A percentile compares a stretch with the other conserved stretches of the same genome.
Conservation (phyloP, 2,888 invertebrate species). For the Formica aserva region DNA sequence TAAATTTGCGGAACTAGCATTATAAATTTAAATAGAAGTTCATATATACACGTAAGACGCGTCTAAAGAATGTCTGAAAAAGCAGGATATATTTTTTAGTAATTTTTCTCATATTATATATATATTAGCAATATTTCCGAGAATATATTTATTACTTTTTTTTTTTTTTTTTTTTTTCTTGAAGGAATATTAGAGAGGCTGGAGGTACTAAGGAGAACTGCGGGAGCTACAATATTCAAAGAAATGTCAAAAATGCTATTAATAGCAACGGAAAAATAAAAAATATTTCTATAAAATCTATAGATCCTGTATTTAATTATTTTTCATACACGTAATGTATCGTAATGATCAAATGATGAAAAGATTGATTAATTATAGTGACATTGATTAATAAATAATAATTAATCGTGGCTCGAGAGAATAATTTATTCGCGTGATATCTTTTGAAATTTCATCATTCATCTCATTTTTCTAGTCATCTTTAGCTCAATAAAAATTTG, state of each 20-base stretch:
- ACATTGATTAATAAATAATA: neutral
- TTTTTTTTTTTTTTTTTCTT: too few relatives aligned
- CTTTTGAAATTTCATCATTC: neutral
- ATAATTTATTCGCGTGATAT: neutral
- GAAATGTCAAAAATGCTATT: neutral
- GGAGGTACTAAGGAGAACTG: neutral
- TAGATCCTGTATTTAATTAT: neutral
- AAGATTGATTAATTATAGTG: neutral
- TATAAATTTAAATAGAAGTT: too few relatives aligned
- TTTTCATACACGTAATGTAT: neutral
- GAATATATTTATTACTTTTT: too few relatives aligned
- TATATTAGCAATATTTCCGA: too few relatives aligned
- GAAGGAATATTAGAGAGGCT: neutral
- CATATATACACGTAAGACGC: too few relatives aligned
- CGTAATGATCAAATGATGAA: neutral
- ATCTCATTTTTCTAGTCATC: neutral
- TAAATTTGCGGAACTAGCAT: neutral
- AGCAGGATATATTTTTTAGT: too few relatives aligned
- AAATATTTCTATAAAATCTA: neutral
- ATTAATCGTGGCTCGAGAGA: neutral
- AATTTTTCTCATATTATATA: too few relatives aligned
- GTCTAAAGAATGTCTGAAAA: too few relatives aligned
- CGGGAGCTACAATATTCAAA: neutral
- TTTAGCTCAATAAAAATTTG: neutral
- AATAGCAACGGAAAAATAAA: neutral